A percentile compares a stretch with the other conserved stretches of the same genome.
Conservation (phyloP, 2,888 invertebrate genomes). For the Ophion slaviceki region DNA sequence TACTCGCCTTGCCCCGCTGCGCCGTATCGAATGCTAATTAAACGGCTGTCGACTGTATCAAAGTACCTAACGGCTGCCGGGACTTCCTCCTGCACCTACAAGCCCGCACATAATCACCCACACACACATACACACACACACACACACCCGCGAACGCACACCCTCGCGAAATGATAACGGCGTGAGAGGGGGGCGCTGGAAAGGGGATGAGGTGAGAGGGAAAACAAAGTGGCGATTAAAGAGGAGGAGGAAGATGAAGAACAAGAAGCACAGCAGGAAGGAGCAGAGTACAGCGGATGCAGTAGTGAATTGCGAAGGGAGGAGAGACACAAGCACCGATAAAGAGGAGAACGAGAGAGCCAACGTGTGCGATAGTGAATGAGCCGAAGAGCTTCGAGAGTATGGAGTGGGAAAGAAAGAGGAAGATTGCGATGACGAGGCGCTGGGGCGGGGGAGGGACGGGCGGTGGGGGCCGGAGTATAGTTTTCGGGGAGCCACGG, state of each 20-base stretch:
- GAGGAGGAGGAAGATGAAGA: constrained; percentile 9
- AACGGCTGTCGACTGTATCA: constrained; percentile 82
- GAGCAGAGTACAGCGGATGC: constrained; percentile 7
- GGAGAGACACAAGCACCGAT: constrained; percentile 68
- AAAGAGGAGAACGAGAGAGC: constrained; percentile 69
- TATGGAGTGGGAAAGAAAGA: constrained; percentile 43
- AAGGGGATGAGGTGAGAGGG: constrained; percentile 7
- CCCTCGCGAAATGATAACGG: not conserved
- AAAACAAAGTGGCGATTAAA: constrained; percentile 21
- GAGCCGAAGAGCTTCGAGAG: constrained; percentile 43
- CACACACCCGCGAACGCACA: not conserved
- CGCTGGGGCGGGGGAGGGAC: constrained; percentile 54
- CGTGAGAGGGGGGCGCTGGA: constrained; percentile 23
- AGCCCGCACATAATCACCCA: not conserved
- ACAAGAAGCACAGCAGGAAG: constrained; percentile 1
- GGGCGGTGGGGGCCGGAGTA: constrained; percentile 68
- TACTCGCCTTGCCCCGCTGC: constrained; percentile 45
- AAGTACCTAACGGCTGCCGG: constrained; percentile 79
- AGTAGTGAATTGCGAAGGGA: constrained; percentile 57
- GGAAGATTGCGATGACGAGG: constrained; percentile 60
- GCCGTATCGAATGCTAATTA: constrained; percentile 82
- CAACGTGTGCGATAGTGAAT: constrained; percentile 41
- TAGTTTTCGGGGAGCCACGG: constrained; percentile 80
- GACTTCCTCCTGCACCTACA: not conserved
- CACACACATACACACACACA: not conserved